phyloP scores from a whole-genome alignment of 1,140 invertebrate genomes.

The Acyrthosiphon pisum region DNA sequence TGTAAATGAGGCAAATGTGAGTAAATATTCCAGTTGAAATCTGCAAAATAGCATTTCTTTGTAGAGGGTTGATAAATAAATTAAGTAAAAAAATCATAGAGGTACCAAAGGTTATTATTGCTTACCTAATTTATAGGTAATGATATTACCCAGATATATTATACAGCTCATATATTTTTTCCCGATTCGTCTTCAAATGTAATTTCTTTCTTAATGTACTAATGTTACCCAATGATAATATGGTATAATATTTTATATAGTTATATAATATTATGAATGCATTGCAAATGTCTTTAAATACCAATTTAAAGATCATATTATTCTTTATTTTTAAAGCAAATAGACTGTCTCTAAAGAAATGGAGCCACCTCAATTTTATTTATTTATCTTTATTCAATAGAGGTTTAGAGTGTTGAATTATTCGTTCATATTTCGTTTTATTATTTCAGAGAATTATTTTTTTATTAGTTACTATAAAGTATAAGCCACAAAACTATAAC shows the following conservation, averaged over 20 bases:
- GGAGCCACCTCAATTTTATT: not conserved
- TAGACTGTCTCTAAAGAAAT: not conserved
- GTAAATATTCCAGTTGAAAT: not conserved
- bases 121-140: too few relatives aligned
- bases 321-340: not conserved
- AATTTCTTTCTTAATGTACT: not conserved
- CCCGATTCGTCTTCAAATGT: not conserved
- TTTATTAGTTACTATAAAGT: not conserved
- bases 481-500: not conserved
- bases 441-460: not conserved
- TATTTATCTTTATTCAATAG: not conserved
- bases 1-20: not conserved
- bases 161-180: not conserved
- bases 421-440: not conserved
- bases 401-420: not conserved
- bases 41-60: too few relatives aligned
- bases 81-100: too few relatives aligned
- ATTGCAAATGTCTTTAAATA: conserved; percentile 8
- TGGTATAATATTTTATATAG: not conserved
- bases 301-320: not conserved
- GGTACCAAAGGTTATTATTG: too few relatives aligned
- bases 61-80: too few relatives aligned
- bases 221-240: not conserved
- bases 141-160: too few relatives aligned
- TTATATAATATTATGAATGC: not conserved